Evolutionary conservation across 2,797 vertebrate genomes (phyloP).

Genomic region (Darevskia mixta): DNA sequence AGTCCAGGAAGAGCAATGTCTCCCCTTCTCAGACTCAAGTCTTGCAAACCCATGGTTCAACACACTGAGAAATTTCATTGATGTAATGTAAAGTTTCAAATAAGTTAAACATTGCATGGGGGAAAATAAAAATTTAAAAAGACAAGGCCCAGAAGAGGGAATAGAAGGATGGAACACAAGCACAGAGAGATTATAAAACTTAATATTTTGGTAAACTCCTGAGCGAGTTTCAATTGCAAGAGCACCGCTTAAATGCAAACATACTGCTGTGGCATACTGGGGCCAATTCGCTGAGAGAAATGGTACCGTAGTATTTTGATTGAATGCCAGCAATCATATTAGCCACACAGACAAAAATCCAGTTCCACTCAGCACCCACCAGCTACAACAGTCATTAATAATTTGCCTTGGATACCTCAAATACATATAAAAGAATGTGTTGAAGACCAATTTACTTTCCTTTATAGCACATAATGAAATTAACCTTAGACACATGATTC

Average conservation of each 20-base stretch:
- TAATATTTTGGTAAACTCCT: background rate
- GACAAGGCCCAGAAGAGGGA: background rate
- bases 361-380: background rate
- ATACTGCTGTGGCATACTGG: background rate
- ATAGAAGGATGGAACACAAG: background rate
- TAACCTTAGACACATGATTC: too few relatives aligned
- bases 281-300: background rate
- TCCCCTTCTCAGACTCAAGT: background rate
- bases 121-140: background rate
- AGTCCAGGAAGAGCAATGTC: background rate
- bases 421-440: background rate
- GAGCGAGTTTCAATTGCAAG: slow-evolving; percentile 30
- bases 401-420: background rate
- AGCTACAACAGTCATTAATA: background rate
- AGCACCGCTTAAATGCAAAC: slow-evolving; percentile 55
- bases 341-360: background rate
- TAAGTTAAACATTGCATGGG: background rate
- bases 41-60: background rate
- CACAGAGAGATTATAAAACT: background rate
- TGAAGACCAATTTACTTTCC: too few relatives aligned
- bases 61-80: background rate
- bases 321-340: background rate
- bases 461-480: too few relatives aligned
- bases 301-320: background rate
- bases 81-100: background rate